phyloP scores from a whole-genome alignment of 2,888 invertebrate species.

The Amiota communis region DNA sequence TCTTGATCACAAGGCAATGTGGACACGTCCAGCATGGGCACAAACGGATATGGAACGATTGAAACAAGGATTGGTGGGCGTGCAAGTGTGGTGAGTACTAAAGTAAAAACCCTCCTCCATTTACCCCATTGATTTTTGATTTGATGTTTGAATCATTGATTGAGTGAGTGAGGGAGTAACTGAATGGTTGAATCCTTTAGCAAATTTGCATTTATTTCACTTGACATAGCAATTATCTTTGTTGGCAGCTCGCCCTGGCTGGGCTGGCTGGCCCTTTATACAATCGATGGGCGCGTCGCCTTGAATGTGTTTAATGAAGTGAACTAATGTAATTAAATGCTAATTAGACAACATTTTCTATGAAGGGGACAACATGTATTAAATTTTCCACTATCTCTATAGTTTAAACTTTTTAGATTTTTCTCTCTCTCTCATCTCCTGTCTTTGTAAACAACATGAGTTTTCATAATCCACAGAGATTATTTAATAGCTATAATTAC shows the following conservation, averaged over 20 bases:
- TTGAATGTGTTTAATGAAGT: neutral
- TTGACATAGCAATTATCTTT: constrained; percentile 2
- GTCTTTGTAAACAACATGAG: too few relatives aligned
- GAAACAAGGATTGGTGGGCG: constrained; percentile 87
- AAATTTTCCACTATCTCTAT: too few relatives aligned
- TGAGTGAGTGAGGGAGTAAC: neutral
- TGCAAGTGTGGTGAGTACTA: constrained; percentile 85
- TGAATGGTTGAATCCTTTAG: too few relatives aligned
- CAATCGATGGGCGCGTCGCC: neutral
- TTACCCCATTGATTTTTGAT: neutral
- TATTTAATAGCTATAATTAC: too few relatives aligned
- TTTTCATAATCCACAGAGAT: too few relatives aligned
- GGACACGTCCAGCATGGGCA: constrained; percentile 91
- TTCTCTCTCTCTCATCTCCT: too few relatives aligned
- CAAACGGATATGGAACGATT: constrained; percentile 93
- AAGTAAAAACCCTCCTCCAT: too few relatives aligned
- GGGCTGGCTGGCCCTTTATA: too few relatives aligned
- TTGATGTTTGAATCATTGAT: neutral
- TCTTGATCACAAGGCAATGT: constrained; percentile 78
- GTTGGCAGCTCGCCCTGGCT: too few relatives aligned
- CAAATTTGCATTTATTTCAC: neutral
- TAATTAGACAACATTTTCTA: neutral
- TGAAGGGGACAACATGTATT: too few relatives aligned
- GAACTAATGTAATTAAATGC: neutral
- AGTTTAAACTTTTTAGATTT: too few relatives aligned